Percentiles rank a stretch among this genome's conserved stretches.
phyloP scores from a whole-genome alignment of 2,888 invertebrate genomes.

The Gisinianus flammeolus region DNA sequence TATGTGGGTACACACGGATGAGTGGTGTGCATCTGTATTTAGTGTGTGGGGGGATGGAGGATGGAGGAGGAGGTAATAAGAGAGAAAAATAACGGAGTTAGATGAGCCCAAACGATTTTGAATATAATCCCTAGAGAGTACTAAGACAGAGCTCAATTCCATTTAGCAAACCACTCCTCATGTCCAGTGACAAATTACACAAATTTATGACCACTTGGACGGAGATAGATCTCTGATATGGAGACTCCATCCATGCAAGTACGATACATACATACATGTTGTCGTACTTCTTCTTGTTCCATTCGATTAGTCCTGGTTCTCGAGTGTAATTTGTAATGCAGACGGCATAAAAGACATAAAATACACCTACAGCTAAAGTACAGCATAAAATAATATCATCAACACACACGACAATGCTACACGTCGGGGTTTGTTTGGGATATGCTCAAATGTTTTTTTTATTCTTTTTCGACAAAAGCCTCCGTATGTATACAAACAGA shows the following conservation, averaged over 20 bases:
- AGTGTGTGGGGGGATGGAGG: not conserved
- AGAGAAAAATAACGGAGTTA: not conserved
- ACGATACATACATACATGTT: too few species aligned
- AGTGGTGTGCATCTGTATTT: not conserved
- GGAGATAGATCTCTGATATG: slow-evolving; percentile 32
- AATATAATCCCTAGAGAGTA: slow-evolving; percentile 31
- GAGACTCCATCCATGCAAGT: not conserved
- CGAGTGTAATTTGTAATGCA: slow-evolving; percentile 17
- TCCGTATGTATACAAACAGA: not conserved
- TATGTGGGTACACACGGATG: too few species aligned
- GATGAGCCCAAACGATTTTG: slow-evolving; percentile 15
- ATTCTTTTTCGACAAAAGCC: not conserved
- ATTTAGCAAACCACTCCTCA: slow-evolving; percentile 34
- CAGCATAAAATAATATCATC: not conserved
- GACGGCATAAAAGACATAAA: slow-evolving; percentile 21
- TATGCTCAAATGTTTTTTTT: too few species aligned
- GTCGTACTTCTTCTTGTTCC: not conserved
- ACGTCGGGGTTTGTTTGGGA: too few species aligned
- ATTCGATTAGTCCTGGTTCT: not conserved
- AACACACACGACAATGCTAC: not conserved
- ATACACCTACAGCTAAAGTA: not conserved
- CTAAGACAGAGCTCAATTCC: slow-evolving; percentile 14
- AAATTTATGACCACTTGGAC: slow-evolving; percentile 46
- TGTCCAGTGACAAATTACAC: slow-evolving; percentile 58
- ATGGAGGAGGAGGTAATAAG: not conserved